phyloP scores from a whole-genome alignment of 2,113 vertebrate genomes.

The Gasterosteus aculeatus region DNA sequence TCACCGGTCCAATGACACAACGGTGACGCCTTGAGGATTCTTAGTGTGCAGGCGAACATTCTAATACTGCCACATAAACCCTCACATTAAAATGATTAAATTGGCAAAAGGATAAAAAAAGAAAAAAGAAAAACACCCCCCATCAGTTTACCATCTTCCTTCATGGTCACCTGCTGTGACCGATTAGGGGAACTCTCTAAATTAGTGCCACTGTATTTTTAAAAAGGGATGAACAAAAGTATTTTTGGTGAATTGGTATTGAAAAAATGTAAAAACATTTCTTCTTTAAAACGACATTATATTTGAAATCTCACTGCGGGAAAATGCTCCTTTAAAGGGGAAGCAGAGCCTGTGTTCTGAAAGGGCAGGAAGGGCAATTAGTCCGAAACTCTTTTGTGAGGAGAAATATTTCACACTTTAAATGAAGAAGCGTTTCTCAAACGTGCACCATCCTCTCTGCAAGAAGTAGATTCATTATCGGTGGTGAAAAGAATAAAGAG shows the following conservation, averaged over 20 bases:
- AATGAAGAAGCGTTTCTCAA: not conserved
- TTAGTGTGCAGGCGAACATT: not conserved
- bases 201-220: not conserved
- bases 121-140: too few relatives aligned
- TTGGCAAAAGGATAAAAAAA: too few relatives aligned
- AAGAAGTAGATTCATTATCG: not conserved
- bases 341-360: not conserved
- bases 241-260: not conserved
- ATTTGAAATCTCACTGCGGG: not conserved
- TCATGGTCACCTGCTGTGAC: not conserved
- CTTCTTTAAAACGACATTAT: not conserved
- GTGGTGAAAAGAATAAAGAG: not conserved
- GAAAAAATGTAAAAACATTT: not conserved
- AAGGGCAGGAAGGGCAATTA: not conserved
- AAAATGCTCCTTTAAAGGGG: not conserved
- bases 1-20: not conserved
- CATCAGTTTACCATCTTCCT: not conserved
- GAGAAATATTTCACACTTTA: not conserved
- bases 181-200: not conserved
- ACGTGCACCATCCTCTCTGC: not conserved
- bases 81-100: too few relatives aligned
- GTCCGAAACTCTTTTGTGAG: not conserved
- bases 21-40: not conserved
- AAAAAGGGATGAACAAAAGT: not conserved
- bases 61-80: too few relatives aligned